Conservation (phyloP, 2,888 invertebrate genomes). For the Hoplodrina ambigua region DNA sequence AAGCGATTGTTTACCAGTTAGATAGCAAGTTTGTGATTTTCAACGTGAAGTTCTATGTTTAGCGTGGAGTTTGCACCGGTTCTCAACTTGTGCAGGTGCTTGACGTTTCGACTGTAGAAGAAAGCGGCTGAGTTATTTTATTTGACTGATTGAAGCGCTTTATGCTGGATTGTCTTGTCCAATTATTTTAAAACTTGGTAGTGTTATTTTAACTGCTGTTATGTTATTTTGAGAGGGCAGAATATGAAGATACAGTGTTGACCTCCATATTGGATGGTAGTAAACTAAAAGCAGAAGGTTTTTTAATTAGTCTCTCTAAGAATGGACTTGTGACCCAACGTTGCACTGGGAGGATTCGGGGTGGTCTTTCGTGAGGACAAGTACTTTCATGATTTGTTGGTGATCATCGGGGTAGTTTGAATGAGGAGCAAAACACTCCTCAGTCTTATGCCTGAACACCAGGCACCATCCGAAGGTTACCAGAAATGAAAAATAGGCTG, state of each 20-base stretch:
- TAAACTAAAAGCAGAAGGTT: background rate
- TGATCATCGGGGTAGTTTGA: too few species aligned
- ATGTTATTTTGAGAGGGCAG: too few species aligned
- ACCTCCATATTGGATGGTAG: background rate
- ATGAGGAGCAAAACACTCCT: too few species aligned
- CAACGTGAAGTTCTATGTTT: conserved; percentile 67
- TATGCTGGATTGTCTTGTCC: background rate
- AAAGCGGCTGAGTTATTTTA: conserved; percentile 47
- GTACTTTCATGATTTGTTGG: too few species aligned
- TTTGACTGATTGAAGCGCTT: conserved; percentile 19
- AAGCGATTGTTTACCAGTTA: conserved; percentile 77
- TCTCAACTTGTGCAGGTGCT: conserved; percentile 57
- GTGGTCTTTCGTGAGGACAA: too few species aligned
- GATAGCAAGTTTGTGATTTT: conserved; percentile 72
- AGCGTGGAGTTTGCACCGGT: conserved; percentile 50
- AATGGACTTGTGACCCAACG: too few species aligned
- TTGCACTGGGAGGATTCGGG: too few species aligned
- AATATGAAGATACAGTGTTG: too few species aligned
- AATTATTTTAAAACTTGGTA: background rate
- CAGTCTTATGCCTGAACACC: background rate
- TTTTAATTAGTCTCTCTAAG: too few species aligned
- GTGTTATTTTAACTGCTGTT: background rate
- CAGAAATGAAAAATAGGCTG: background rate
- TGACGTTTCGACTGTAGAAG: conserved; percentile 41
- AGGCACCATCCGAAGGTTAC: background rate